Conservation (phyloP, 2,888 invertebrate genomes). For the Calliopum simillimum region DNA sequence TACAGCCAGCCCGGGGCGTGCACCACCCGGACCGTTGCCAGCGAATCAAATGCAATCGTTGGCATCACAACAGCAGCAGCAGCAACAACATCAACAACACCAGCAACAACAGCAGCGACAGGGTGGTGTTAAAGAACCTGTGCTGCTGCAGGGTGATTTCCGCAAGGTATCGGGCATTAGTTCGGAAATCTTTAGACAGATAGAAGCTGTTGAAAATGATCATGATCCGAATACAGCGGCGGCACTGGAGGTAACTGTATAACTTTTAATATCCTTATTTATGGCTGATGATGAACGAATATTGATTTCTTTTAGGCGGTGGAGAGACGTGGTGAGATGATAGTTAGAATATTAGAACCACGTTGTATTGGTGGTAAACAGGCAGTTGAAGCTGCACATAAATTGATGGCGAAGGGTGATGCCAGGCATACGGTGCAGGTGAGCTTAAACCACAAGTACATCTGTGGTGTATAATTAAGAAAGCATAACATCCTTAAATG, state of each 20-base stretch:
- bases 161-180: conserved; percentile 96
- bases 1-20: conserved; percentile 89
- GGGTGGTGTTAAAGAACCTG: conserved; percentile 72
- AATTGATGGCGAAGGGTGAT: conserved; percentile 74
- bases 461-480: background rate
- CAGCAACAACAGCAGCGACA: conserved; percentile 64
- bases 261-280: background rate
- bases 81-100: conserved; percentile 52
- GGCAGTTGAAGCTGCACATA: conserved; percentile 88
- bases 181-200: conserved; percentile 96
- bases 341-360: conserved; percentile 89
- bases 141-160: conserved; percentile 93
- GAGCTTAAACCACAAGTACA: conserved; percentile 1
- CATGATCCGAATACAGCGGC: conserved; percentile 94
- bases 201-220: conserved; percentile 96
- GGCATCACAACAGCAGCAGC: conserved; percentile 62
- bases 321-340: conserved; percentile 94
- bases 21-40: conserved; percentile 77
- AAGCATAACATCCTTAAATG: background rate
- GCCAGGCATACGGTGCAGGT: conserved; percentile 78
- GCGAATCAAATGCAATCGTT: conserved; percentile 71
- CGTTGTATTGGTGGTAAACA: conserved; percentile 89
- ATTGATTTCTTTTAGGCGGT: conserved; percentile 72
- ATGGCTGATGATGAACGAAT: background rate
- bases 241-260: conserved; percentile 78